Conservation (phyloP, 2,113 vertebrate genomes). For the Sminthopsis crassicaudata region DNA sequence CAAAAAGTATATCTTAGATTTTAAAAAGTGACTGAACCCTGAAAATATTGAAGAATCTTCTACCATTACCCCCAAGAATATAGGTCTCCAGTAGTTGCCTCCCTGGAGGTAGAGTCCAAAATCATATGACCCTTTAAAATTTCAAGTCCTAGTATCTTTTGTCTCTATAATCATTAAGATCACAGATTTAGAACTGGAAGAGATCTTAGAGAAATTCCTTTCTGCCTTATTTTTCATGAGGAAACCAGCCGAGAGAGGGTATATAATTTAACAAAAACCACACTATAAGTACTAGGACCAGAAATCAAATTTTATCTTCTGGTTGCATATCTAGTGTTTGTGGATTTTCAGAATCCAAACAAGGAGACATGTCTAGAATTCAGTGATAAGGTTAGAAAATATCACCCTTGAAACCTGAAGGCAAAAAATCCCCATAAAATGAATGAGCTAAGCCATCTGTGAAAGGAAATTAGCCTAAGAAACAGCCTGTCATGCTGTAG, state of each 20-base stretch:
- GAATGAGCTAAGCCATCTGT: background rate
- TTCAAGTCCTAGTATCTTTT: background rate
- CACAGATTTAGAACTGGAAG: background rate
- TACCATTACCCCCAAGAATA: background rate
- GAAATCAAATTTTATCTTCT: background rate
- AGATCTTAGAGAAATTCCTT: background rate
- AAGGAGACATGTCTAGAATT: background rate
- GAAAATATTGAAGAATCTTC: background rate
- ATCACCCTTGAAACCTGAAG: background rate
- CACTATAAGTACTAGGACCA: background rate
- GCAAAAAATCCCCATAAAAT: background rate
- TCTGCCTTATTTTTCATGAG: background rate
- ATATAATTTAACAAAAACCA: background rate
- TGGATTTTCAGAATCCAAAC: background rate
- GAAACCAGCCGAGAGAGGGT: background rate
- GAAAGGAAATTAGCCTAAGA: background rate
- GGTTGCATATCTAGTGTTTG: background rate
- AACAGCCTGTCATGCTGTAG: background rate
- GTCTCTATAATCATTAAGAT: background rate
- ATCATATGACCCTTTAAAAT: background rate
- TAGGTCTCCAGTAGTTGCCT: background rate
- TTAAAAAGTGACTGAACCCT: background rate
- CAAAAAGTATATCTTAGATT: background rate
- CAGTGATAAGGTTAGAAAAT: background rate
- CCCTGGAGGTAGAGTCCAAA: background rate